Evolutionary conservation across 2,797 vertebrate species (phyloP), one percentile per base, ranked within the genome.

Genomic region (Leucoraja ocellata): DNA sequence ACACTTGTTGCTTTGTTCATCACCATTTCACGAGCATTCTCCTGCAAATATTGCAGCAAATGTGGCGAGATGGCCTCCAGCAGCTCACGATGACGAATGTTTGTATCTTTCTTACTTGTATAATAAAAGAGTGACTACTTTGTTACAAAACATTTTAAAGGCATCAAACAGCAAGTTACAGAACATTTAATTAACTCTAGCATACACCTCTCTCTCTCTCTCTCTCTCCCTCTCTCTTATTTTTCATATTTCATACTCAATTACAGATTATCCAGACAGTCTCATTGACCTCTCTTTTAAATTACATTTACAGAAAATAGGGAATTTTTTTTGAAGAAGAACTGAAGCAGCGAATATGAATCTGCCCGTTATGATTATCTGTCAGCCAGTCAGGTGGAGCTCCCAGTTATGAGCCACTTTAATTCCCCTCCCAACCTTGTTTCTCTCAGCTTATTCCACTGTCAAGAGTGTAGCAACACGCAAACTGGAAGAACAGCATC

Each of bases 51-150:
- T 7, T 96, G 94, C 9, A 99, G 96, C 94, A 99, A 94, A 5
- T 96, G 94, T 0, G 97, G 96, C 21, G 98, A 99, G 93, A 98
- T 95, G 0, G 97, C 96, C 93, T 99, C 98, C 94, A 99, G 95
- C 84, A 99, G 97, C 94, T 99, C 99, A 58, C 1, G 95, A 23
- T 95, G 96, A 80, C 99, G 97, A 18, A 97, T 21, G 0, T 94
- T 95, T 1, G 95, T 80, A n/a, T 98, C 97, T 94, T 99, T 99
- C 95, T 99, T 99, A 96, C 99, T 99, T 94, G 93, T 0, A 3
- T 76, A 94, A 95, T 93, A 78, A 14, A 92, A 39, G 93, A 28
- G 28, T 79, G 73, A 80, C 1, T 93, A 25, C 0, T 94, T 13
- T 54, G n/a, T 2, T 25, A 61, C 0, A 1, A 79, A 39, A 93